A percentile compares a stretch with the other conserved stretches of the same genome.
phyloP scores from a whole-genome alignment of 2,113 vertebrate genomes.

The Spheniscus mendiculus region DNA sequence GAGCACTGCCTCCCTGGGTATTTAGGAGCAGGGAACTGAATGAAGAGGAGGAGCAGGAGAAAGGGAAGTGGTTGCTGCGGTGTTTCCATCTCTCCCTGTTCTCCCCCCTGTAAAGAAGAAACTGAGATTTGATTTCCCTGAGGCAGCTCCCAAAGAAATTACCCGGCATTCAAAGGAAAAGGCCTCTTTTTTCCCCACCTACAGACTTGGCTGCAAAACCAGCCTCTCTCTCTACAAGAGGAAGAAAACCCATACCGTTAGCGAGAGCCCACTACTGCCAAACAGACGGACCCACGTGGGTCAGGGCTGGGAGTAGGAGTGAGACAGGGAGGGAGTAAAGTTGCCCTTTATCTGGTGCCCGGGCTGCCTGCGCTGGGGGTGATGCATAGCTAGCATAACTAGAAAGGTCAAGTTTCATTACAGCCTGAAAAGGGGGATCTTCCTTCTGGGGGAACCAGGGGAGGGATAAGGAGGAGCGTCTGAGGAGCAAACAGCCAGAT shows the following conservation, averaged over 20 bases:
- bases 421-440: neutral
- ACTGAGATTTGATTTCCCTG: neutral
- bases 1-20: neutral
- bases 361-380: neutral
- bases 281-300: neutral
- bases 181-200: neutral
- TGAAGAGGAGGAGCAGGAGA: neutral
- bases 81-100: neutral
- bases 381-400: conserved; percentile 28
- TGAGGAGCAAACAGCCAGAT: neutral
- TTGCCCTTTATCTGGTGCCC: conserved; percentile 43
- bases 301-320: neutral
- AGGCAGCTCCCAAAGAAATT: conserved; percentile 18
- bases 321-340: conserved; percentile 29
- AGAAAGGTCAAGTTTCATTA: conserved; percentile 54
- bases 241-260: neutral
- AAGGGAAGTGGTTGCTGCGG: neutral
- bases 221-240: neutral
- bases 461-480: neutral
- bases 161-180: neutral
- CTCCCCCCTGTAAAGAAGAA: neutral
- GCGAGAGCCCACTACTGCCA: neutral
- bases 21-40: neutral
- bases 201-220: conserved; percentile 10
- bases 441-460: neutral